Conservation (phyloP, 2,797 vertebrate genomes). For the Parambassis ranga region DNA sequence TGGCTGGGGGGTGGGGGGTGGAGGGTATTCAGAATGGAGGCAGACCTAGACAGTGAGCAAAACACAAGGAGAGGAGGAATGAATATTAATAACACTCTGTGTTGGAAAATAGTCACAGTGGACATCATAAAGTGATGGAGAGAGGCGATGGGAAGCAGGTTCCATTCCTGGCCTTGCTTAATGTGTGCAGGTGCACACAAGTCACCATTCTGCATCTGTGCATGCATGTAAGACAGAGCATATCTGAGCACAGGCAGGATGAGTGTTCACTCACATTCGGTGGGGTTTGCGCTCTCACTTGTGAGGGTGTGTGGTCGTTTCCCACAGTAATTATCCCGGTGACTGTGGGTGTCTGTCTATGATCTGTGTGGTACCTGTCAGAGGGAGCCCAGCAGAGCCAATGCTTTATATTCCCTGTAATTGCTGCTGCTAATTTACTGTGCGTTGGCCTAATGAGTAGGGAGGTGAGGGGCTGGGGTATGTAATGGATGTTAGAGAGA, state of each 20-base stretch:
- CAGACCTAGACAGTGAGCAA: constrained; percentile 71
- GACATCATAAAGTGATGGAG: constrained; percentile 86
- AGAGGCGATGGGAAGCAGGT: constrained; percentile 69
- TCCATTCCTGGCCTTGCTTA: constrained; percentile 35
- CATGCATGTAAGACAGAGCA: constrained; percentile 41
- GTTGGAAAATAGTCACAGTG: constrained; percentile 69
- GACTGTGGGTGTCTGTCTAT: constrained; percentile 74
- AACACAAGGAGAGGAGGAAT: constrained; percentile 79
- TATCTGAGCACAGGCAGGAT: constrained; percentile 36
- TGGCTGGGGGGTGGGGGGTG: neutral
- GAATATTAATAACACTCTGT: constrained; percentile 79
- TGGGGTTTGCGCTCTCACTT: constrained; percentile 39
- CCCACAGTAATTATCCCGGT: constrained; percentile 76
- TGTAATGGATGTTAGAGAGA: constrained; percentile 85
- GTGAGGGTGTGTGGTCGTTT: constrained; percentile 70
- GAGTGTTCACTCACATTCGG: constrained; percentile 44
- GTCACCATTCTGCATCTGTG: constrained; percentile 1
- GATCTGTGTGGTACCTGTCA: constrained; percentile 81
- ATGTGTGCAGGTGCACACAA: constrained; percentile 29
- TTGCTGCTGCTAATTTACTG: constrained; percentile 84
- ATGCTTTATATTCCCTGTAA: constrained; percentile 79
- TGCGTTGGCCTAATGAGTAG: constrained; percentile 81
- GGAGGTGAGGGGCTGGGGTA: constrained; percentile 80
- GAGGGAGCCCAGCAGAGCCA: constrained; percentile 58
- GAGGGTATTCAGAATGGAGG: constrained; percentile 57